Conservation (phyloP, 2,113 vertebrate genomes). For the Calidris pygmaea region DNA sequence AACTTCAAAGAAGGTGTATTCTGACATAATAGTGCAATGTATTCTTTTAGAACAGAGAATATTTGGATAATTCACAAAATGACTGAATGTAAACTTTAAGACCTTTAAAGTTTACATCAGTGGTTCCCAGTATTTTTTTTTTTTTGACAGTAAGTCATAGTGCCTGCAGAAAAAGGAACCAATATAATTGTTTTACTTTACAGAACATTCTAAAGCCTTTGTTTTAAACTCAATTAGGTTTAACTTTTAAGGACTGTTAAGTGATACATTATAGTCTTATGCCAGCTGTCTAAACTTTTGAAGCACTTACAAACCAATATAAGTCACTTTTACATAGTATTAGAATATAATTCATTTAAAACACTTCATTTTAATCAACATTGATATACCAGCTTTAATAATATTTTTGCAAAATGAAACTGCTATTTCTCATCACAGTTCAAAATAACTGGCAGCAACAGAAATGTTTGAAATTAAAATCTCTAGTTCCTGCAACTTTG, state of each 20-base stretch:
- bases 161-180: neutral
- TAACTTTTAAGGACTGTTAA: neutral
- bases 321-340: neutral
- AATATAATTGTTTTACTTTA: neutral
- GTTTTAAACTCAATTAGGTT: neutral
- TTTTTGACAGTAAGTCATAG: neutral
- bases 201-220: neutral
- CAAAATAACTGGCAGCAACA: neutral
- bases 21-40: neutral
- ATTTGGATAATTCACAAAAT: slow-evolving; percentile 1
- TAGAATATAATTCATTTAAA: neutral
- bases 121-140: neutral
- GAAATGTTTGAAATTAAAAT: neutral
- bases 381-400: neutral
- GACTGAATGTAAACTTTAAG: neutral
- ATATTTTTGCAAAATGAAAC: neutral
- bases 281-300: neutral
- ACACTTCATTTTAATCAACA: neutral
- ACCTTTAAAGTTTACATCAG: neutral
- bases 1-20: neutral
- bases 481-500: neutral
- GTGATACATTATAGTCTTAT: neutral
- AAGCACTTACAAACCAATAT: neutral
- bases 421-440: neutral
- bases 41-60: neutral